Conservation (phyloP, 2,113 vertebrate species). For the Eulacestoma nigropectus region DNA sequence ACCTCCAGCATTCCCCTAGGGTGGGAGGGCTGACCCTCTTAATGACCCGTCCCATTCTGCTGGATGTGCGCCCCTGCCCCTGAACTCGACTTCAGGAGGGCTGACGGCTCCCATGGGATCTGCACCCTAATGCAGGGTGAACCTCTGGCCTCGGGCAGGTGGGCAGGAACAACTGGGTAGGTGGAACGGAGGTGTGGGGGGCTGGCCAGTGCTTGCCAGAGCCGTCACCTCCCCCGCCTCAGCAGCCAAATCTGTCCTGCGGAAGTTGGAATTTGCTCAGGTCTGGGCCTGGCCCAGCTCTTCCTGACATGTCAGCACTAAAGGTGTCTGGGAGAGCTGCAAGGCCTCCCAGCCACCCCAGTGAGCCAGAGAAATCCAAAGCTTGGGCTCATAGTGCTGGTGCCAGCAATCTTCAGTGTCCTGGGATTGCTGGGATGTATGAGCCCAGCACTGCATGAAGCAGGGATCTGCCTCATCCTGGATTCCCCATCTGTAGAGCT, state of each 20-base stretch:
- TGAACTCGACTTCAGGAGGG: background rate
- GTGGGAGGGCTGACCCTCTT: background rate
- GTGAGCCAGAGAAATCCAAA: background rate
- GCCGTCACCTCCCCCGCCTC: accelerated
- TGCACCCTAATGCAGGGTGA: background rate
- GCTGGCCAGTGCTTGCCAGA: background rate
- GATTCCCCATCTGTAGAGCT: background rate
- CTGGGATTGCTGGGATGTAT: background rate
- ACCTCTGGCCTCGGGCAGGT: background rate
- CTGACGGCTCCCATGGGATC: background rate
- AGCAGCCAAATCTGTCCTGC: background rate
- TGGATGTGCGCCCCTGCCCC: background rate
- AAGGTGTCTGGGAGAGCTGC: background rate
- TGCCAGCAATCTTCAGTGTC: background rate
- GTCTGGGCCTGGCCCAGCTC: background rate
- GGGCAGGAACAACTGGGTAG: background rate
- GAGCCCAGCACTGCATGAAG: background rate
- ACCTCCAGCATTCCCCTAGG: background rate
- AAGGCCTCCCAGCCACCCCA: background rate
- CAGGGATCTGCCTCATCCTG: background rate
- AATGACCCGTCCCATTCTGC: background rate
- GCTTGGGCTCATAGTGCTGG: background rate
- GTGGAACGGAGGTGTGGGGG: background rate
- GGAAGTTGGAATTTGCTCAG: background rate
- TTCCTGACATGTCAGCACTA: background rate